Conservation (phyloP, 2,888 invertebrate species). For the Sussaba pulchella region DNA sequence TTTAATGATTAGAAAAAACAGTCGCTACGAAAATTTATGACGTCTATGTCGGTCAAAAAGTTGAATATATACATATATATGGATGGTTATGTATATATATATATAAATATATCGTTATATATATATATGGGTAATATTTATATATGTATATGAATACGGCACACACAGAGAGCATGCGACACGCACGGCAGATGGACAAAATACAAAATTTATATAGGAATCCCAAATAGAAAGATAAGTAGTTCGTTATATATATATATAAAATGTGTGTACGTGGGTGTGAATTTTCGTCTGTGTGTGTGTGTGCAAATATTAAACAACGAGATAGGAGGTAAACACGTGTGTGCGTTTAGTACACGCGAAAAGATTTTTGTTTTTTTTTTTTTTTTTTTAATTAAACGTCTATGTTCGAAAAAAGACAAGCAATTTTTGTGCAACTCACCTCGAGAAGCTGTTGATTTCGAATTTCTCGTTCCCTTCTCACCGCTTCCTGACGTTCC, state of each 20-base stretch:
- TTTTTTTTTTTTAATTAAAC: conserved; percentile 21
- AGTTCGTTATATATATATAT: conserved; percentile 71
- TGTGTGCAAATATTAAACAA: conserved; percentile 78
- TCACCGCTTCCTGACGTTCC: conserved; percentile 93
- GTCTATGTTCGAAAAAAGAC: background rate
- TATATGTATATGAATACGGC: conserved; percentile 77
- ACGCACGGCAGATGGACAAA: conserved; percentile 84
- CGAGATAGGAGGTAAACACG: conserved; percentile 79
- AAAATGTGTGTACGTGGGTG: conserved; percentile 18
- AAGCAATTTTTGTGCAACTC: conserved; percentile 76
- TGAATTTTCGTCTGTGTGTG: background rate
- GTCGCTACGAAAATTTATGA: conserved; percentile 46
- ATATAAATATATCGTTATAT: conserved; percentile 71
- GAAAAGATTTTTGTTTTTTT: background rate
- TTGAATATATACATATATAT: conserved; percentile 71
- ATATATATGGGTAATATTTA: conserved; percentile 64
- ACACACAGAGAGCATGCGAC: conserved; percentile 84
- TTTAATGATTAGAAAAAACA: conserved; percentile 25
- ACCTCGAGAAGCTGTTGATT: conserved; percentile 96
- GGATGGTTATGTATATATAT: conserved; percentile 67
- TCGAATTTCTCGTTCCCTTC: conserved; percentile 92
- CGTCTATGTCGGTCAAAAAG: conserved; percentile 49
- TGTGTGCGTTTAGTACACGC: conserved; percentile 48
- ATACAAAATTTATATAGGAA: conserved; percentile 71
- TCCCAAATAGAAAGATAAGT: conserved; percentile 81